phyloP scores from a whole-genome alignment of 1,140 invertebrate species.

The Drosophila saltans region DNA sequence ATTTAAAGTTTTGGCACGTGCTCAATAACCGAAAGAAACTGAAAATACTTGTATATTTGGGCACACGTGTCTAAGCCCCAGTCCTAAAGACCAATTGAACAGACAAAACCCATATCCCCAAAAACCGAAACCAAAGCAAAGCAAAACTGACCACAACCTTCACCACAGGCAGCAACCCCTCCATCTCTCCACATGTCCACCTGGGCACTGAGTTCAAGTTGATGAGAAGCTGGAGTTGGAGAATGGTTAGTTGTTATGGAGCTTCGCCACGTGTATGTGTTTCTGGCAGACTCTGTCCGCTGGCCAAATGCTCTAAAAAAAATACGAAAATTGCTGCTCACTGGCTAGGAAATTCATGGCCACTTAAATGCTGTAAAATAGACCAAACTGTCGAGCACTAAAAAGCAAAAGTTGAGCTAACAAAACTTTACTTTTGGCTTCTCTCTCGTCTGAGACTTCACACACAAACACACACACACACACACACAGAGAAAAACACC shows the following conservation, averaged over 20 bases:
- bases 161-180: slow-evolving; percentile 30
- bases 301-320: slow-evolving; percentile 28
- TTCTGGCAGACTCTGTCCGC: slow-evolving; percentile 46
- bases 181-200: slow-evolving; percentile 7
- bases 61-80: slow-evolving; percentile 28
- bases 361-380: slow-evolving; percentile 80
- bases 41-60: slow-evolving; percentile 31
- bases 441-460: slow-evolving; percentile 13
- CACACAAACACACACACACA: slow-evolving; percentile 22
- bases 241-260: slow-evolving; percentile 41
- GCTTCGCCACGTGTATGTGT: slow-evolving; percentile 56
- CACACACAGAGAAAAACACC: slow-evolving; percentile 45
- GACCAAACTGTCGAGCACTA: slow-evolving; percentile 69
- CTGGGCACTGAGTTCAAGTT: neutral
- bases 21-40: slow-evolving; percentile 33
- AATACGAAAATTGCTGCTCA: slow-evolving; percentile 24
- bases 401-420: slow-evolving; percentile 71
- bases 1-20: slow-evolving; percentile 52
- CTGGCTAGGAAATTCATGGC: slow-evolving; percentile 71
- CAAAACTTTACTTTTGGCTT: slow-evolving; percentile 63
- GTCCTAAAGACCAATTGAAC: slow-evolving; percentile 52
- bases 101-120: slow-evolving; percentile 2
- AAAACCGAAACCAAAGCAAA: slow-evolving; percentile 26
- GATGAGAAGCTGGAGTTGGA: neutral
- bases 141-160: slow-evolving; percentile 55